phyloP scores from a whole-genome alignment of 1,140 invertebrate species.

The Leguminivora glycinivorella region DNA sequence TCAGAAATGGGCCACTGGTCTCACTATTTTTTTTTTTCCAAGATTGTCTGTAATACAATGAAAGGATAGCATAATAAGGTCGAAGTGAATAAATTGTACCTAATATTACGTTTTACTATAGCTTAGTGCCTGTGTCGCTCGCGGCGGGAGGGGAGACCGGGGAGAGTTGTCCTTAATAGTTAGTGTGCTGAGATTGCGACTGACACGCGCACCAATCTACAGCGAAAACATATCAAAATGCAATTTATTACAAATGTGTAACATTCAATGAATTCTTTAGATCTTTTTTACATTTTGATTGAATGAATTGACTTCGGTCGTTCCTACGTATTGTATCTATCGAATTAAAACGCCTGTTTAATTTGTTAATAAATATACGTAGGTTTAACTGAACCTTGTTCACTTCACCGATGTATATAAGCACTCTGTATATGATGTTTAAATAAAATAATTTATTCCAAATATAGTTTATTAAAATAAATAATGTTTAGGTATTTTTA shows the following conservation, averaged over 20 bases:
- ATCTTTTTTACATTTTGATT: too few relatives aligned
- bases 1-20: too few relatives aligned
- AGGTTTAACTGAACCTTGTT: background rate
- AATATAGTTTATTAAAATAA: conserved; percentile 12
- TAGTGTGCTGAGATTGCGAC: too few relatives aligned
- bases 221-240: too few relatives aligned
- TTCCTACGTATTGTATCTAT: too few relatives aligned
- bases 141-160: background rate
- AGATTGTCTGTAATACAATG: background rate
- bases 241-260: too few relatives aligned
- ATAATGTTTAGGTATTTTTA: conserved; percentile 1
- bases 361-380: background rate
- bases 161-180: too few relatives aligned
- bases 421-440: conserved; percentile 9
- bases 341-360: too few relatives aligned
- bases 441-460: conserved; percentile 27
- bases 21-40: too few relatives aligned
- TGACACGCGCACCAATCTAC: too few relatives aligned
- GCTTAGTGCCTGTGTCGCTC: background rate
- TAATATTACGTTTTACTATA: background rate
- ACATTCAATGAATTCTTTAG: too few relatives aligned
- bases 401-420: background rate
- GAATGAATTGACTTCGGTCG: too few relatives aligned
- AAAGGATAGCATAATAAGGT: background rate
- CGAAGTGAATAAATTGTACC: background rate